Evolutionary conservation across 2,888 invertebrate species (phyloP).

Genomic region (Protonemura montana): DNA sequence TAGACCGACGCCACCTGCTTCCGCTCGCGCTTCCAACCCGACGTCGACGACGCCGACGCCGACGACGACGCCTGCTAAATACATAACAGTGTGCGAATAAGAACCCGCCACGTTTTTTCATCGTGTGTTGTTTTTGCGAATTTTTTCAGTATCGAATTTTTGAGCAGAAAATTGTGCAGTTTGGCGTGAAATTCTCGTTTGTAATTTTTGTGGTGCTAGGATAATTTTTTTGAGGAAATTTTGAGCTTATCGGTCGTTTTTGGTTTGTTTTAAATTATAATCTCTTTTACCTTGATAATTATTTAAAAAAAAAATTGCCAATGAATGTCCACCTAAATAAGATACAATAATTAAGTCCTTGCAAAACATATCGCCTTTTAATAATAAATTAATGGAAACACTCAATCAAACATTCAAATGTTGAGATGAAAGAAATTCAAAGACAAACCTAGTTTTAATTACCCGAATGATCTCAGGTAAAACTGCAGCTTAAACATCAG

Average conservation of each 20-base stretch:
- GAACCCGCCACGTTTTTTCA: neutral
- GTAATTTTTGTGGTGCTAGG: neutral
- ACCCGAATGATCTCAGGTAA: neutral
- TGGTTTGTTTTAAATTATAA: neutral
- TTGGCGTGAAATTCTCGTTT: neutral
- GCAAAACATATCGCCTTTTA: neutral
- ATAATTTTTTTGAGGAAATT: neutral
- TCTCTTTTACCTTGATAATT: no score
- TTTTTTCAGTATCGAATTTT: neutral
- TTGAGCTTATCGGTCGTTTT: neutral
- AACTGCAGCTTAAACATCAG: neutral
- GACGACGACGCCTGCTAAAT: neutral
- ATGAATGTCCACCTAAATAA: no score
- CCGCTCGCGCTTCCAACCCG: neutral
- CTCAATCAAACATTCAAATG: neutral
- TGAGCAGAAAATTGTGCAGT: neutral
- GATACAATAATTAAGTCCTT: no score
- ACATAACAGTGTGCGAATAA: neutral
- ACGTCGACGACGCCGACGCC: neutral
- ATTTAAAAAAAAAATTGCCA: no score
- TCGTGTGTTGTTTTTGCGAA: neutral
- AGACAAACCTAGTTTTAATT: neutral
- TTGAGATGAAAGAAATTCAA: neutral
- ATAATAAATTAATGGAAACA: neutral
- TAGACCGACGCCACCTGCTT: neutral